Conservation (phyloP, 2,113 vertebrate species). For the Corythornis cristatus region DNA sequence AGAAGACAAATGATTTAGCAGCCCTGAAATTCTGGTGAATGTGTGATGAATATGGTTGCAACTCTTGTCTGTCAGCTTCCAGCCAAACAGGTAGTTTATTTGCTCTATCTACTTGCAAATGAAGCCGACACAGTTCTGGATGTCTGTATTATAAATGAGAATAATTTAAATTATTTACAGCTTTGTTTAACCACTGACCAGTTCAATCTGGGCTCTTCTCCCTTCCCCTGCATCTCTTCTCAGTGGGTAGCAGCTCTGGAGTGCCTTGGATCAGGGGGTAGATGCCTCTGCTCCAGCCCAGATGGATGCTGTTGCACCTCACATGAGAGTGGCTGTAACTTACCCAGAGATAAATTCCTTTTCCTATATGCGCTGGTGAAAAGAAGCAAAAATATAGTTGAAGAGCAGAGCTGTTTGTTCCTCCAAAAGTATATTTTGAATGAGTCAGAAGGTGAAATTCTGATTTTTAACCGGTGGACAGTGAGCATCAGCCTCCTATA, state of each 20-base stretch:
- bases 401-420: background rate
- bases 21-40: background rate
- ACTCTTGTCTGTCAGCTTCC: background rate
- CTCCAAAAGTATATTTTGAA: background rate
- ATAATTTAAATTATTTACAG: background rate
- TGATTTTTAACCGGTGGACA: background rate
- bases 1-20: background rate
- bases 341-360: background rate
- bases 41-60: background rate
- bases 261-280: background rate
- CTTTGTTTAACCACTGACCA: background rate
- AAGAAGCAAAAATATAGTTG: background rate
- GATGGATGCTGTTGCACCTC: background rate
- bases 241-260: fast-evolving
- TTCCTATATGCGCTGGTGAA: background rate
- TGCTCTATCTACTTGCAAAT: background rate
- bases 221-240: fast-evolving
- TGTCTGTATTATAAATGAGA: background rate
- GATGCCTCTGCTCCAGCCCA: background rate
- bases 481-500: background rate
- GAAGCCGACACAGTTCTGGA: background rate
- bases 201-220: too few relatives aligned
- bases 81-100: background rate
- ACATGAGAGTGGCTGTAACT: too few relatives aligned
- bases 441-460: background rate